Conservation (phyloP, 2,113 vertebrate genomes). For the Cepphus grylle region DNA sequence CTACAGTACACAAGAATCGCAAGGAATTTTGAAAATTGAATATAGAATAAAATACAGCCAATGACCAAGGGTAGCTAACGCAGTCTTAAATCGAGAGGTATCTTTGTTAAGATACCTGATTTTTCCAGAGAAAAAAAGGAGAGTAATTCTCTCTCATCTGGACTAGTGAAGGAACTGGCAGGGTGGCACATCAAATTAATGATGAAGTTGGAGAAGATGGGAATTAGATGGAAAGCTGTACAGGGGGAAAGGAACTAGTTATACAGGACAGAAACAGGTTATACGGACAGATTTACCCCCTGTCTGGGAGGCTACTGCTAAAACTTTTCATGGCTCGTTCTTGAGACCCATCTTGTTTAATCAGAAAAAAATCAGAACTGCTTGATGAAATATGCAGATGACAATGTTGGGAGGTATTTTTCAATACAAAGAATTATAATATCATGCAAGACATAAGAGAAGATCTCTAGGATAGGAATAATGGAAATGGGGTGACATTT, state of each 20-base stretch:
- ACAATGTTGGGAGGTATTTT: background rate
- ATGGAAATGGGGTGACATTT: conserved; percentile 36
- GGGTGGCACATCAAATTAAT: background rate
- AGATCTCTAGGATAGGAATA: background rate
- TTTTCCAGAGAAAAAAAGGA: background rate
- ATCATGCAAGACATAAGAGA: background rate
- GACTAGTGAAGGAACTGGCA: background rate
- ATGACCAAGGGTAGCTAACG: background rate
- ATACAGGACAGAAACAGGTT: background rate
- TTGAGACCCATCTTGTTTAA: background rate
- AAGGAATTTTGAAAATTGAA: background rate
- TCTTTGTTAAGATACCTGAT: background rate
- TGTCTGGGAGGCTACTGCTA: background rate
- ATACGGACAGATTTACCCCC: background rate
- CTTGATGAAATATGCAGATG: conserved; percentile 56
- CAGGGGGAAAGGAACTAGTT: background rate
- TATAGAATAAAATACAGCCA: background rate
- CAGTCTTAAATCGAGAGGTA: background rate
- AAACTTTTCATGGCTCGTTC: background rate
- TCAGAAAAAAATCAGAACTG: conserved; percentile 33
- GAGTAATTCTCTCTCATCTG: background rate
- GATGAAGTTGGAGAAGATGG: background rate
- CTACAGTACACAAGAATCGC: background rate
- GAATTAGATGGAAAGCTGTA: conserved; percentile 1
- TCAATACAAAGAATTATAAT: conserved; percentile 36